These are phyloP conservation scores for Gadopsis marmoratus DNA, from an alignment of 2,797 vertebrate species.

Conservation along the genomic window DNA sequence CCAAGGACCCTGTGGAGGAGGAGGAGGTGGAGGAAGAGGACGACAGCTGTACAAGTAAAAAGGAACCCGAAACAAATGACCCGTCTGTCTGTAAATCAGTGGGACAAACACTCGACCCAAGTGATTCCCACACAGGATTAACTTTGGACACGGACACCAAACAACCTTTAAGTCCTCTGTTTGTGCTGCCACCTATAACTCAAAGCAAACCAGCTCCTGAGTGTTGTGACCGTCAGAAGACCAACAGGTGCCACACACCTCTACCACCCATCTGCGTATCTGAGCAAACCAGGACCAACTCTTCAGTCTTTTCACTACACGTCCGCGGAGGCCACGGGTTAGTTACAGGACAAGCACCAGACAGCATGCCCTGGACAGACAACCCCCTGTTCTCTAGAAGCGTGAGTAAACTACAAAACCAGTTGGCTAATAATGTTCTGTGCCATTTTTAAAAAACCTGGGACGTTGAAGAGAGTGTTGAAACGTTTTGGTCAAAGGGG, in stretches of 20 bases:
- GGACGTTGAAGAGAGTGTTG: background rate
- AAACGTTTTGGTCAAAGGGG: background rate
- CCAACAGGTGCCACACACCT: background rate
- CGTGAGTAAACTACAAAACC: constrained; percentile 49
- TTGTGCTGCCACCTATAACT: constrained; percentile 47
- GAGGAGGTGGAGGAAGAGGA: constrained; percentile 17
- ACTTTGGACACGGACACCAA: background rate
- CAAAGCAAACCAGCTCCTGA: constrained; percentile 7
- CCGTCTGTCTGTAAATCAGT: constrained; percentile 4
- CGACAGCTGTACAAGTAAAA: background rate
- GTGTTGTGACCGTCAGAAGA: background rate
- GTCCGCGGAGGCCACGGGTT: background rate
- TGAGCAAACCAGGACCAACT: constrained; percentile 11
- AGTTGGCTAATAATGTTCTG: background rate
- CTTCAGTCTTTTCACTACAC: background rate
- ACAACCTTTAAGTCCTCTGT: background rate
- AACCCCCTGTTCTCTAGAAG: constrained; percentile 46
- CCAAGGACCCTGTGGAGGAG: constrained; percentile 54
- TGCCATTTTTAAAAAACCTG: background rate
- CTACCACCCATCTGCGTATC: constrained; percentile 39
- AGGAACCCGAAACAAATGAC: constrained; percentile 18
- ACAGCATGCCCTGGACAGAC: constrained; percentile 38
- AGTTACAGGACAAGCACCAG: constrained; percentile 4
- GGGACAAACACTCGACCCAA: background rate
- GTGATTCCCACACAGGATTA: background rate